Percentiles rank a stretch among this genome's conserved stretches.
These are phyloP conservation scores for Solenopsis fugax DNA, from an alignment of 1,140 invertebrate genomes.

Conservation along the genomic window DNA sequence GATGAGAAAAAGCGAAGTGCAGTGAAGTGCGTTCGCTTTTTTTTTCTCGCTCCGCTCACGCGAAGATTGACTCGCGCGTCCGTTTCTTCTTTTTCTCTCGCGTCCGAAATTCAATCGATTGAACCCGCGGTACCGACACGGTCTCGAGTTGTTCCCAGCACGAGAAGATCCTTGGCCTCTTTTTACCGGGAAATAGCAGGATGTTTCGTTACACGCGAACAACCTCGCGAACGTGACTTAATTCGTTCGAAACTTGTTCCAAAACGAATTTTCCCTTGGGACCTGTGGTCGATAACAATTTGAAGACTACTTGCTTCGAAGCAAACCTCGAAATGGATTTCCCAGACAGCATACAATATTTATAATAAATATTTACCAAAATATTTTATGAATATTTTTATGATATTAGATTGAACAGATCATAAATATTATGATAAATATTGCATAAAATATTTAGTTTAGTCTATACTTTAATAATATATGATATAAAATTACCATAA, in stretches of 20 bases:
- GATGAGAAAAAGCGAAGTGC: not conserved
- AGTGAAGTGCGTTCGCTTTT: not conserved
- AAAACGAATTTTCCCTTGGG: not conserved
- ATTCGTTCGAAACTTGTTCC: not conserved
- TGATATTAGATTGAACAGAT: no score
- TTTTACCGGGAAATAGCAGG: conserved; percentile 38
- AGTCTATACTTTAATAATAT: no score
- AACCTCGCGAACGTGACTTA: conserved; percentile 1
- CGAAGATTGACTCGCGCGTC: conserved; percentile 22
- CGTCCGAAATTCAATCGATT: conserved; percentile 48
- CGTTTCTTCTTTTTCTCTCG: conserved; percentile 5
- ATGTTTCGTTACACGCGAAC: conserved; percentile 13
- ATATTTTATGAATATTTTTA: no score
- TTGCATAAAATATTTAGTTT: no score
- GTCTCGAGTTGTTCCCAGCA: conserved; percentile 44
- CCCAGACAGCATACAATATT: no score
- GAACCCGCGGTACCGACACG: not conserved
- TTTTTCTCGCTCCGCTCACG: not conserved
- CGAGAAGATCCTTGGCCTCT: conserved; percentile 28
- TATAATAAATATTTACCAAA: no score
- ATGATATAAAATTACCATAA: no score
- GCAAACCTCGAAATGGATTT: not conserved
- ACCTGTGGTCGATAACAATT: not conserved
- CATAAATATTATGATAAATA: no score
- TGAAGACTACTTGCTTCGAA: not conserved